Conservation (phyloP, 2,888 invertebrate species). For the Drosophila paranaensis region DNA sequence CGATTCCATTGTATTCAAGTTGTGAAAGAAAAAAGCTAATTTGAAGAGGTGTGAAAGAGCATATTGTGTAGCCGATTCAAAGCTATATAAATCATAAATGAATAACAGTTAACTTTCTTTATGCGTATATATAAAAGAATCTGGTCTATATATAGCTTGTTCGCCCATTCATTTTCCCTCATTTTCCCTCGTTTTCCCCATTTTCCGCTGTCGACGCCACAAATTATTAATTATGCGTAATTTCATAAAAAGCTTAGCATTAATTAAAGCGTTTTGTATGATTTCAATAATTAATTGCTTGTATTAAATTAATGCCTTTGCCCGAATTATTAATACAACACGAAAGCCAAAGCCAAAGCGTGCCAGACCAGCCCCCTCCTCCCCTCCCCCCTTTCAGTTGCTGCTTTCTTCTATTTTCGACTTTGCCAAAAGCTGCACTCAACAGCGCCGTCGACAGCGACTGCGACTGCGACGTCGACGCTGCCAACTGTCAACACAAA, state of each 20-base stretch:
- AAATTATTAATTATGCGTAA: slow-evolving; percentile 56
- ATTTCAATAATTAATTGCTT: slow-evolving; percentile 56
- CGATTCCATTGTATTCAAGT: slow-evolving; percentile 7
- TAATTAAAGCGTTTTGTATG: slow-evolving; percentile 56
- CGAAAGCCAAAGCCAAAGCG: not conserved
- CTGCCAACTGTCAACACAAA: slow-evolving; percentile 49
- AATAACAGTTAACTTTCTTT: not conserved
- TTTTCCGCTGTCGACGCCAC: too few relatives aligned
- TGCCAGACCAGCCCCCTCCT: not conserved
- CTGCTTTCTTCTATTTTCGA: slow-evolving; percentile 8
- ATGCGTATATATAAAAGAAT: not conserved
- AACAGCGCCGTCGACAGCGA: slow-evolving; percentile 1
- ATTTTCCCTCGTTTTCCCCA: too few relatives aligned
- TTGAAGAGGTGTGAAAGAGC: not conserved
- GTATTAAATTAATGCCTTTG: slow-evolving; percentile 36
- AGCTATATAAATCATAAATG: not conserved
- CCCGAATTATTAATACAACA: slow-evolving; percentile 19
- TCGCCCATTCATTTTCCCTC: too few relatives aligned
- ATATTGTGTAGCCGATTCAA: not conserved
- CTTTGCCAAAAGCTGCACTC: slow-evolving; percentile 22
- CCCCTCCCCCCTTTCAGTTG: not conserved
- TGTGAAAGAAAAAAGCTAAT: not conserved
- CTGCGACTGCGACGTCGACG: not conserved
- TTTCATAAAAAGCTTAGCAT: slow-evolving; percentile 40
- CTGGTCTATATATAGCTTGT: not conserved